Conservation (phyloP, 2,113 vertebrate genomes). For the Balaeniceps rex region DNA sequence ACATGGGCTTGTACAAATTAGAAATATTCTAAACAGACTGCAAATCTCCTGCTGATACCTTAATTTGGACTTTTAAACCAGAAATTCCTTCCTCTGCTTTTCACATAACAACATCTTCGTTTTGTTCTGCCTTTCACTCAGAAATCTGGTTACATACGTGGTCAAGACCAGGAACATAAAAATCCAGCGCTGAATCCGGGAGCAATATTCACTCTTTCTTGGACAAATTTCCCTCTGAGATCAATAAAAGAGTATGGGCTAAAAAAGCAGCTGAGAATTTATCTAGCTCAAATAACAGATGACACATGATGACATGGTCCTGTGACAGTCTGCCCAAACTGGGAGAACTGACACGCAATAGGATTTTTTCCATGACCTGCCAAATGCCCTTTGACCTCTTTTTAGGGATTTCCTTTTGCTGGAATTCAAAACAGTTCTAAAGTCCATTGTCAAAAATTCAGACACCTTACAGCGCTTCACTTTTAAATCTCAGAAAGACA, state of each 20-base stretch:
- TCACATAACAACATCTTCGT: neutral
- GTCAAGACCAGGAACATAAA: neutral
- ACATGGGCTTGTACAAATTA: neutral
- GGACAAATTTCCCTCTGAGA: neutral
- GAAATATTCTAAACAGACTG: neutral
- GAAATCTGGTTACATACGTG: neutral
- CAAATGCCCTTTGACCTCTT: neutral
- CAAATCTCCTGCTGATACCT: neutral
- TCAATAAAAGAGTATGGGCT: neutral
- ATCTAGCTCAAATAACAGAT: neutral
- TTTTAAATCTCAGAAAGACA: neutral
- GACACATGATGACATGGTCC: neutral
- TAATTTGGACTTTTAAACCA: slow-evolving; percentile 13
- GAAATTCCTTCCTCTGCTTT: slow-evolving; percentile 2
- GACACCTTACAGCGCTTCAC: neutral
- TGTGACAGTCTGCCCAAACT: neutral
- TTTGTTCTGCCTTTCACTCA: neutral
- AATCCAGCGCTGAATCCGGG: neutral
- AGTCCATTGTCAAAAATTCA: neutral
- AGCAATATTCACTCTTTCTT: neutral
- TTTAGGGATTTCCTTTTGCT: neutral
- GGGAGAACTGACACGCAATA: neutral
- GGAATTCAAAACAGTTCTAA: neutral
- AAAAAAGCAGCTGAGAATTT: neutral
- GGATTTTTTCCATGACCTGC: neutral